phyloP scores from a whole-genome alignment of 1,140 invertebrate genomes.

The Bombus impatiens region DNA sequence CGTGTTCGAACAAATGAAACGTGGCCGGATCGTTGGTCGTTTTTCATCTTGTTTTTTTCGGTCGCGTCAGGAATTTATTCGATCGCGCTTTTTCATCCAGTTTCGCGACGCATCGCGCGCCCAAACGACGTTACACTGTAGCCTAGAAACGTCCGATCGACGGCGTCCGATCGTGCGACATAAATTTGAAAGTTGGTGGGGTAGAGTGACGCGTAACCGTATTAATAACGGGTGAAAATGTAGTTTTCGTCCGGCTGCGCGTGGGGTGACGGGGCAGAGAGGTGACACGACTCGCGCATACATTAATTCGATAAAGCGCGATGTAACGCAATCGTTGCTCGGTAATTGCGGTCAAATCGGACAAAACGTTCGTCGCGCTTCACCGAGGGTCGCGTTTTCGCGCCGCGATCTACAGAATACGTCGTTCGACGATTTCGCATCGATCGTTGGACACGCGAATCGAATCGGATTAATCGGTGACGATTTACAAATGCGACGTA shows the following conservation, averaged over 20 bases:
- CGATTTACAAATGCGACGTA: too few species aligned
- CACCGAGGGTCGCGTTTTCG: not conserved
- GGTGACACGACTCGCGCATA: conserved; percentile 3
- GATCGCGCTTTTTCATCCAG: conserved; percentile 21
- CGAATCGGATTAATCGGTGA: too few species aligned
- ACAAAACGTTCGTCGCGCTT: conserved; percentile 15
- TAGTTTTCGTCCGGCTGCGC: conserved; percentile 13
- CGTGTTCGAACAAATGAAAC: not conserved
- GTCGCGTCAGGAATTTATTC: conserved; percentile 11
- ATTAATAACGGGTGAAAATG: conserved; percentile 38
- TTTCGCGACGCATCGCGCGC: not conserved
- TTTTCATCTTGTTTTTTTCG: not conserved
- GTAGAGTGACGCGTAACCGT: conserved; percentile 10
- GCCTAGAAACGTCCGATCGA: not conserved
- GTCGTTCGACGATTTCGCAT: not conserved
- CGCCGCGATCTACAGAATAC: not conserved
- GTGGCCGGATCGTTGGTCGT: not conserved
- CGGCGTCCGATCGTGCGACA: not conserved
- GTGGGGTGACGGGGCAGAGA: not conserved
- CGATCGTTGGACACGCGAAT: not conserved
- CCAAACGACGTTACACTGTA: not conserved
- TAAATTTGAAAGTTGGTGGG: conserved; percentile 17
- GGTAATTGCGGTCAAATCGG: conserved; percentile 25
- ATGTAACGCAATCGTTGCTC: conserved; percentile 45
- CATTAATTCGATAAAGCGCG: conserved; percentile 40